These are phyloP conservation scores for Saccostrea echinata DNA, from an alignment of 1,140 invertebrate species.

Conservation along the genomic window DNA sequence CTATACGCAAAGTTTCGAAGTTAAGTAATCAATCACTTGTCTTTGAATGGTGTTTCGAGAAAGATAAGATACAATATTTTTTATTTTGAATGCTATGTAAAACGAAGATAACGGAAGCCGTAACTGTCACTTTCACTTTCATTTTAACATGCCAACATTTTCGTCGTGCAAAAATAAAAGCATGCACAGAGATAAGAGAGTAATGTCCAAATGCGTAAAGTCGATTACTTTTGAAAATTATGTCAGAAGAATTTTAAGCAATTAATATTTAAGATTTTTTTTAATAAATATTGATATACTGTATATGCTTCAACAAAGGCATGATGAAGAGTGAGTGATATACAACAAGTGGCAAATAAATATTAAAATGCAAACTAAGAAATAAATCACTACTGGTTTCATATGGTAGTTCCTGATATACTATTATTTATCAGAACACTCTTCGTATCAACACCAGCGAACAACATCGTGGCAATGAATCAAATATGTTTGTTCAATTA, in stretches of 20 bases:
- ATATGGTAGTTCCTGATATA: no score
- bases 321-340: no score
- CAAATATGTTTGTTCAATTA: conserved; percentile 2
- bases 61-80: background rate
- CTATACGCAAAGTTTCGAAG: background rate
- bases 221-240: no score
- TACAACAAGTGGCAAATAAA: no score
- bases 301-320: no score
- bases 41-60: background rate
- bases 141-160: conserved; percentile 26
- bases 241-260: no score
- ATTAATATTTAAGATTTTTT: no score
- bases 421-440: no score
- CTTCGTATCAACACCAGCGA: background rate
- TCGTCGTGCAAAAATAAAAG: background rate
- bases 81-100: background rate
- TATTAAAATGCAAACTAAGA: no score
- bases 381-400: no score
- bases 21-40: conserved; percentile 4
- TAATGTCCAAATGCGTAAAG: no score
- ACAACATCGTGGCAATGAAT: background rate
- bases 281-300: no score
- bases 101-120: background rate
- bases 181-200: background rate
- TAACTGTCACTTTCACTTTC: conserved; percentile 27